Base-by-base conservation (phyloP, 2,888 invertebrate genomes). In the Heterodera filipjevi region DNA sequence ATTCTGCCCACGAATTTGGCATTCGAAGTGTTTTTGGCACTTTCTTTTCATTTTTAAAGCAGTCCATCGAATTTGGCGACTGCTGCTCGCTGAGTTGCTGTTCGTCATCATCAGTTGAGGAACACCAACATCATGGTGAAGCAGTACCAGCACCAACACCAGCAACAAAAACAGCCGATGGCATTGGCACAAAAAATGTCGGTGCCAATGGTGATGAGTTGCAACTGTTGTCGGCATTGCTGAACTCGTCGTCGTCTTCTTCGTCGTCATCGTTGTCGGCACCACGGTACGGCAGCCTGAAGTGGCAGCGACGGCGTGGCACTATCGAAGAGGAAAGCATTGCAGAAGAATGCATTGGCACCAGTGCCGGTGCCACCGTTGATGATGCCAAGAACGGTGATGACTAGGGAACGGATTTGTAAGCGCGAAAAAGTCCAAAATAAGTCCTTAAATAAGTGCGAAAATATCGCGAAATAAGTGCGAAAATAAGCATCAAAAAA, bases 81-180 rank as follows among this genome's bases (percentile, higher is more conserved):
- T 59, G 22, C 59, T 59, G 59, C 27, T 59, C 59, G 59, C 27
- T n/a, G n/a, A 59, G 59, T 27, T 59, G 59, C 27, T 59, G 59
- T n/a, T 59, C 59, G 27, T 27, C 68, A 2, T 68, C 68, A 27
- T 68, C 68, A 16, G 68, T 68, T 22, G 68, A 68, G 12, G 59
- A 59, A 0, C 59, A 59, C 22, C 59, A 49, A 3, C 49, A 49
- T 14, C 49, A 49, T 44, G 44, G 5, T 10, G 44, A 5, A 44
- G 44, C 44, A 39, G 39, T 2, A 39, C 39, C n/a, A n/a, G n/a
- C n/a, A n/a, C n/a, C n/a, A 39, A 12, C 2, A 39, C 39, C 6
- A 39, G 39, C 39, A 39, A 10, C 39, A 39, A 6, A 6, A 39
- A 39, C 39, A 2, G 39, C 39, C 8, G 39, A 39, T 6, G 39